These are phyloP conservation scores for Triplophysa yarkandensis DNA, from an alignment of 2,797 vertebrate species.

Conservation along the genomic window DNA sequence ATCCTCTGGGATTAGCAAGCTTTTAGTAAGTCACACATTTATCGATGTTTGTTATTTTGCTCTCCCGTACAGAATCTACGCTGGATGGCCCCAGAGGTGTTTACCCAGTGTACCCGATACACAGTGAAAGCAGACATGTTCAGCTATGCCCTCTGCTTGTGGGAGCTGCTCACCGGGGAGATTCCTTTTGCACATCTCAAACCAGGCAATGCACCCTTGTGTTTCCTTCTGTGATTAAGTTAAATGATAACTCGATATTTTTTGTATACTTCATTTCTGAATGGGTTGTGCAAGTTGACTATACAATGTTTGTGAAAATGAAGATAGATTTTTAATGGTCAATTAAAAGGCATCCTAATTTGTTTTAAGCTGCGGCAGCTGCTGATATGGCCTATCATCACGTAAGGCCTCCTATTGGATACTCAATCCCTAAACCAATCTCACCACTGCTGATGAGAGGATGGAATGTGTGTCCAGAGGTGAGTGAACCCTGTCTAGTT, in stretches of 20 bases:
- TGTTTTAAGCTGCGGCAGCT: slow-evolving; percentile 83
- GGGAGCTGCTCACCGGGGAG: slow-evolving; percentile 93
- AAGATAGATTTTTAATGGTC: background rate
- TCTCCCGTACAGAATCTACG: slow-evolving; percentile 82
- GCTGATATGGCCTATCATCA: slow-evolving; percentile 97
- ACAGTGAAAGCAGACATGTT: slow-evolving; percentile 95
- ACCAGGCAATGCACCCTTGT: slow-evolving; percentile 79
- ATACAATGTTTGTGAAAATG: background rate
- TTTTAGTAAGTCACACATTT: background rate
- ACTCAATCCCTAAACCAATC: slow-evolving; percentile 86
- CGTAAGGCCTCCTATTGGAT: slow-evolving; percentile 89
- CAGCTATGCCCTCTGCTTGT: slow-evolving; percentile 94
- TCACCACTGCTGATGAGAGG: slow-evolving; percentile 88
- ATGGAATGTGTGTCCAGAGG: slow-evolving; percentile 92
- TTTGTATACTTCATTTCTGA: background rate
- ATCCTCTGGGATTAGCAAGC: slow-evolving; percentile 2
- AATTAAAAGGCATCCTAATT: background rate
- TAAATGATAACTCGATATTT: background rate
- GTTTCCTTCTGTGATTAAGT: background rate
- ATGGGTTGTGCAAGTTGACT: background rate
- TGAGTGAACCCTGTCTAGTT: slow-evolving; percentile 62
- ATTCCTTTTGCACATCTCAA: slow-evolving; percentile 96
- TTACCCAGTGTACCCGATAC: slow-evolving; percentile 92
- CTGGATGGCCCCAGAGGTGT: slow-evolving; percentile 97
- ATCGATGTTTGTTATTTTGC: background rate